Percentiles rank a stretch among this genome's conserved stretches.
phyloP scores from a whole-genome alignment of 2,797 vertebrate genomes.

The Periophthalmus magnuspinnatus region DNA sequence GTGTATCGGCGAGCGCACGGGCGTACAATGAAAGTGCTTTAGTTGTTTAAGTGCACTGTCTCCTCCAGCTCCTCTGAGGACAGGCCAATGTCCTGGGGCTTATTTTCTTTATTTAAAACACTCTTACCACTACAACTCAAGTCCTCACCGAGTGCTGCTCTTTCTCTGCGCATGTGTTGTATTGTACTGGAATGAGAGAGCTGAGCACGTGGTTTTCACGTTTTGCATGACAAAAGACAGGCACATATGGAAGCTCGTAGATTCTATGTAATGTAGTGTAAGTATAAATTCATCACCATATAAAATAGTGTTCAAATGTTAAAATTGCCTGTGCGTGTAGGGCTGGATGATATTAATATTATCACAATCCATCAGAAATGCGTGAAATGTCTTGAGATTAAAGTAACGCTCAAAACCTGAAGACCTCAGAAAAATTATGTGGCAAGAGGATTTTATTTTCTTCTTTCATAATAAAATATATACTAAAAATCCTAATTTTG shows the following conservation, averaged over 20 bases:
- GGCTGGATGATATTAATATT: too few relatives aligned
- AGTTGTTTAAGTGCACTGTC: slow-evolving; percentile 48
- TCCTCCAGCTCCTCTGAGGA: slow-evolving; percentile 33
- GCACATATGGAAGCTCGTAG: slow-evolving; percentile 16
- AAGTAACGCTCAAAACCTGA: too few relatives aligned
- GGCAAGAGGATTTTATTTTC: too few relatives aligned
- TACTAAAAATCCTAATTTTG: too few relatives aligned
- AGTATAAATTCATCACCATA: not conserved
- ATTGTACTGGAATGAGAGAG: slow-evolving; percentile 17
- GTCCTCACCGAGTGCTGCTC: slow-evolving; percentile 7
- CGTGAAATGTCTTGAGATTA: too few relatives aligned
- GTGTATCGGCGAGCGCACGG: slow-evolving; percentile 30
- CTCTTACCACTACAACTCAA: slow-evolving; percentile 31
- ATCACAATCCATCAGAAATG: too few relatives aligned
- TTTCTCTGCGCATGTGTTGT: slow-evolving; percentile 14
- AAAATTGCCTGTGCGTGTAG: too few relatives aligned
- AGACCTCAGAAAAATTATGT: too few relatives aligned
- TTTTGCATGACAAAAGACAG: slow-evolving; percentile 52
- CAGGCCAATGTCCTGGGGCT: slow-evolving; percentile 26
- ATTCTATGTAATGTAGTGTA: not conserved
- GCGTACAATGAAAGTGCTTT: slow-evolving; percentile 40
- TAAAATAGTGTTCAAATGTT: not conserved
- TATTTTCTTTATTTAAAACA: slow-evolving; percentile 16
- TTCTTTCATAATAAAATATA: too few relatives aligned
- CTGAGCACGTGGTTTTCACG: not conserved